These are phyloP conservation scores for Polydrusus cervinus DNA, from an alignment of 2,888 invertebrate species.

Conservation along the genomic window DNA sequence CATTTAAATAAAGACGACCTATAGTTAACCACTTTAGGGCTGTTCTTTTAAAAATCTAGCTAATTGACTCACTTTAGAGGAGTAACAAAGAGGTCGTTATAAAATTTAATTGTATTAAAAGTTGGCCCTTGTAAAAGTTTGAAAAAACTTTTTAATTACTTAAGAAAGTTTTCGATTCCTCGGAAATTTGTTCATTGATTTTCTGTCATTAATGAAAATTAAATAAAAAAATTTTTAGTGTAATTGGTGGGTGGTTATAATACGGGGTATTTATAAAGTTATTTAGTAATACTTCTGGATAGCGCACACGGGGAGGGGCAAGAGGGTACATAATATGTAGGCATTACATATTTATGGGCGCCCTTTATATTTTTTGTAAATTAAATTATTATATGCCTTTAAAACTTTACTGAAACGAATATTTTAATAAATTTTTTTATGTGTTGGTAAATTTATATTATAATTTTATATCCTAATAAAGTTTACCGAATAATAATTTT, in stretches of 20 bases:
- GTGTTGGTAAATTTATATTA: not conserved
- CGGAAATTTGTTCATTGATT: constrained; percentile 16
- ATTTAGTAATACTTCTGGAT: no score
- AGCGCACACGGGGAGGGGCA: no score
- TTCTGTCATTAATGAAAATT: constrained; percentile 7
- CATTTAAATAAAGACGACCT: not conserved
- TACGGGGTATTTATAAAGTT: no score
- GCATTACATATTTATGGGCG: no score
- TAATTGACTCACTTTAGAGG: constrained; percentile 8
- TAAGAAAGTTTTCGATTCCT: constrained; percentile 1
- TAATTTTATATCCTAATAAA: constrained; percentile 1
- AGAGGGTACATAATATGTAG: no score
- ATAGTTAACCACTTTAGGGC: not conserved
- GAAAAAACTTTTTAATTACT: constrained; percentile 23
- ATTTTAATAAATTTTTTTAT: not conserved
- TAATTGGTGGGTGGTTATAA: no score
- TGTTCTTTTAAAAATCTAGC: constrained; percentile 16
- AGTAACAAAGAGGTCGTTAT: constrained; percentile 29
- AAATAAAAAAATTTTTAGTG: not conserved
- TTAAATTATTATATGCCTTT: no score
- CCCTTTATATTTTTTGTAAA: no score
- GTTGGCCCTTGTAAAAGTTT: constrained; percentile 24
- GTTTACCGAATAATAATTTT: not conserved
- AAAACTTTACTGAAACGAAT: not conserved
- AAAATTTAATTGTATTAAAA: constrained; percentile 31